phyloP scores from a whole-genome alignment of 2,888 invertebrate species.

The Hyles lineata region DNA sequence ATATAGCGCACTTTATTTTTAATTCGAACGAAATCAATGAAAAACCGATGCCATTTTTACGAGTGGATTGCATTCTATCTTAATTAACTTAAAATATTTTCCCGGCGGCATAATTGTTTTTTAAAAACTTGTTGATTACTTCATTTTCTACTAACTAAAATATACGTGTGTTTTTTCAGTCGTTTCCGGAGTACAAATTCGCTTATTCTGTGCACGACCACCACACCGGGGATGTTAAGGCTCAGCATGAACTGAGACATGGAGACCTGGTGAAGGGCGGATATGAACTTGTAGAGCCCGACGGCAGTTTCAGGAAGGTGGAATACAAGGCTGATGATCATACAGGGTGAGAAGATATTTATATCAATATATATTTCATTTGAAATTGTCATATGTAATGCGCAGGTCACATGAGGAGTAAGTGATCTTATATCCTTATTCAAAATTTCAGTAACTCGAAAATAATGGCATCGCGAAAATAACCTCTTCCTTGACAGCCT shows the following conservation, averaged over 20 bases:
- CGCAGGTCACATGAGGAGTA: too few species aligned
- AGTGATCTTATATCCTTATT: too few species aligned
- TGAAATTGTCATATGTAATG: too few species aligned
- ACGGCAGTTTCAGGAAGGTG: constrained; percentile 87
- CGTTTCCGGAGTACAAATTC: constrained; percentile 84
- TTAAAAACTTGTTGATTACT: neutral
- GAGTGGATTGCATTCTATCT: neutral
- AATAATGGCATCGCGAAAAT: too few species aligned
- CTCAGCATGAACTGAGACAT: constrained; percentile 81
- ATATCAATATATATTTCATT: neutral
- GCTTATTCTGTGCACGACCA: constrained; percentile 83
- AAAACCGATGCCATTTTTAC: neutral
- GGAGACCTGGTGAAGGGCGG: constrained; percentile 86
- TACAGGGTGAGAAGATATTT: constrained; percentile 62
- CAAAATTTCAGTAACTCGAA: too few species aligned
- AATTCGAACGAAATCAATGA: neutral
- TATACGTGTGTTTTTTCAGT: constrained; percentile 52
- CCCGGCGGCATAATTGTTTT: neutral
- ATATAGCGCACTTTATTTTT: neutral
- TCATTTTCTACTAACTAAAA: constrained; percentile 1
- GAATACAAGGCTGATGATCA: constrained; percentile 87
- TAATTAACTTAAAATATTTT: neutral
- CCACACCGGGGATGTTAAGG: constrained; percentile 84
- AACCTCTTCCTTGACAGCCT: too few species aligned
- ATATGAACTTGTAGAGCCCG: constrained; percentile 87